Conservation (phyloP, 2,888 invertebrate genomes). For the Mellilla xanthometata region DNA sequence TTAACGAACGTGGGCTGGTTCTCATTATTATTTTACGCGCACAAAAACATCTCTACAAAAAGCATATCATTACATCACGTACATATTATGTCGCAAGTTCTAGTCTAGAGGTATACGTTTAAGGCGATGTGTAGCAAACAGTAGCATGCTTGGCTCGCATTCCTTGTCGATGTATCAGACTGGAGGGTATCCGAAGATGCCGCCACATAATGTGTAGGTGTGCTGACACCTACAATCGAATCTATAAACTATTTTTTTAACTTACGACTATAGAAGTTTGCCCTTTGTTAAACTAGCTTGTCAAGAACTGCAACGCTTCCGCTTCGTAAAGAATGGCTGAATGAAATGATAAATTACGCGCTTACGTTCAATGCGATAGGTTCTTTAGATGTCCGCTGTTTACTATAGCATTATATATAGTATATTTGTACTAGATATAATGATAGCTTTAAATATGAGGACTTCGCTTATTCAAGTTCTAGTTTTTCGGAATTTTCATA, state of each 20-base stretch:
- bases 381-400: background rate
- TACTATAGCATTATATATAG: too few species aligned
- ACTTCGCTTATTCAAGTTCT: too few species aligned
- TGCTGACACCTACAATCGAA: conserved; percentile 27
- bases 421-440: too few species aligned
- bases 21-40: conserved; percentile 20
- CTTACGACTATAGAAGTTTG: conserved; percentile 1
- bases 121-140: conserved; percentile 48
- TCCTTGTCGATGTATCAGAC: conserved; percentile 53
- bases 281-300: conserved; percentile 12
- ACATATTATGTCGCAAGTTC: conserved; percentile 30
- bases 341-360: conserved; percentile 11
- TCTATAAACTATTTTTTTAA: conserved; percentile 7
- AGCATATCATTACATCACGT: conserved; percentile 30
- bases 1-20: conserved; percentile 8
- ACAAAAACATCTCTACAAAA: conserved; percentile 21
- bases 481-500: too few species aligned
- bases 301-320: conserved; percentile 12
- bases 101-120: conserved; percentile 37
- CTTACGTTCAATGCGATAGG: conserved; percentile 5
- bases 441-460: too few species aligned
- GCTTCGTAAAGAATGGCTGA: conserved; percentile 14
- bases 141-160: conserved; percentile 49
- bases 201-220: conserved; percentile 29
- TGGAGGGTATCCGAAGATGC: conserved; percentile 25